A percentile compares a stretch with the other conserved stretches of the same genome.
phyloP scores from a whole-genome alignment of 2,888 invertebrate genomes.

The Taenaris catops region DNA sequence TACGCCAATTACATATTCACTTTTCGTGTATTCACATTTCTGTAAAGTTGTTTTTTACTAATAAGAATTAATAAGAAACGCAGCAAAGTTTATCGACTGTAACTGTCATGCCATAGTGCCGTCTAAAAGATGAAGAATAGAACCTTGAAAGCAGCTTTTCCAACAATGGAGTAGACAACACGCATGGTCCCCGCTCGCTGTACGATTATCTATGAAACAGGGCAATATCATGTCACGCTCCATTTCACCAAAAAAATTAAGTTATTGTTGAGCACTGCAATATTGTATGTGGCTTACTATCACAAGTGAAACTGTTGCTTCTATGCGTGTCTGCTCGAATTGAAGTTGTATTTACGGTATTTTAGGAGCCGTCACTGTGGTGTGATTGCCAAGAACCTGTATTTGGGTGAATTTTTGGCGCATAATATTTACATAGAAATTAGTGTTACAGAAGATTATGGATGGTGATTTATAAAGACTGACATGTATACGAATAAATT shows the following conservation, averaged over 20 bases:
- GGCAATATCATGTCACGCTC: constrained; percentile 71
- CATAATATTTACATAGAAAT: not conserved
- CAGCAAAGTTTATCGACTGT: constrained; percentile 78
- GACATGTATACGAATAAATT: not conserved
- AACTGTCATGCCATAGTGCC: constrained; percentile 80
- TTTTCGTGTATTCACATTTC: constrained; percentile 75
- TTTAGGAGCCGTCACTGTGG: constrained; percentile 10
- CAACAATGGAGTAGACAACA: constrained; percentile 79
- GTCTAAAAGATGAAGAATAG: constrained; percentile 76
- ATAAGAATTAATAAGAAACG: constrained; percentile 75
- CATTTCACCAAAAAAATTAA: constrained; percentile 26
- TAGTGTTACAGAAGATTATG: not conserved
- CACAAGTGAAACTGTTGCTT: constrained; percentile 27
- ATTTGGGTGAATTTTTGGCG: constrained; percentile 5
- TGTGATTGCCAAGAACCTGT: constrained; percentile 12
- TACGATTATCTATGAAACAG: constrained; percentile 78
- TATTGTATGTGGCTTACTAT: constrained; percentile 24
- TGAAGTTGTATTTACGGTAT: constrained; percentile 8
- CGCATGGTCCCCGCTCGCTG: constrained; percentile 72
- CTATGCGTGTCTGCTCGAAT: constrained; percentile 19
- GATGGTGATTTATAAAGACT: not conserved
- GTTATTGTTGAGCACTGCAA: constrained; percentile 19
- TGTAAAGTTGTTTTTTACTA: constrained; percentile 55
- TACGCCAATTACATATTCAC: constrained; percentile 57
- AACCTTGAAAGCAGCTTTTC: constrained; percentile 80